These are phyloP conservation scores for Scomberomorus guttatus DNA, from an alignment of 2,797 vertebrate genomes.

Conservation along the genomic window DNA sequence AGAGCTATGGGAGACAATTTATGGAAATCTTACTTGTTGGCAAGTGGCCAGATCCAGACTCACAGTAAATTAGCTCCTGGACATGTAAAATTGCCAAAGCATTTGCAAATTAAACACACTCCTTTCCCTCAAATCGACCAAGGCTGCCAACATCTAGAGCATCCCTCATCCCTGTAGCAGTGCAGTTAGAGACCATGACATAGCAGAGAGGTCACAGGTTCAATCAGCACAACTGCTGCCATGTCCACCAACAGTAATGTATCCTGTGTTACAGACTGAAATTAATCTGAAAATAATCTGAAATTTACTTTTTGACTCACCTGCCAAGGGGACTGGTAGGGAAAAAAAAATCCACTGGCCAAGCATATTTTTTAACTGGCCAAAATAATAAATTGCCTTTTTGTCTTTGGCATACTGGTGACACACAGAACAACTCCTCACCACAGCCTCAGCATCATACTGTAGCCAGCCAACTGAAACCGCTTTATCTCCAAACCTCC, in stretches of 20 bases:
- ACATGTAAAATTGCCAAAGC: neutral
- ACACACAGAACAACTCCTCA: no score
- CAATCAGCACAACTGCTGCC: neutral
- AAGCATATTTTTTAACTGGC: no score
- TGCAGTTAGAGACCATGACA: neutral
- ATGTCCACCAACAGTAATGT: conserved; percentile 26
- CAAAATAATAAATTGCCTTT: no score
- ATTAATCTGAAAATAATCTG: no score
- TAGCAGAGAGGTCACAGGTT: conserved; percentile 33
- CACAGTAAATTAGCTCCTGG: neutral
- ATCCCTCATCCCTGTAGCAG: neutral
- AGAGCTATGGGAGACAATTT: neutral
- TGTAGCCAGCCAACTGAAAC: no score
- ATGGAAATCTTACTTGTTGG: neutral
- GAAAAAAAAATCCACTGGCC: no score
- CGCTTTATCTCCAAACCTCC: no score
- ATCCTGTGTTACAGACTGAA: conserved; percentile 26
- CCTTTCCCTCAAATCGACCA: neutral
- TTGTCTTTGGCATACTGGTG: no score
- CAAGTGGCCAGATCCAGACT: neutral
- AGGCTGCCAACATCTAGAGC: neutral
- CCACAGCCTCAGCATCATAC: no score
- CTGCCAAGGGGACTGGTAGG: no score
- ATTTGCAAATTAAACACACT: conserved; percentile 6
- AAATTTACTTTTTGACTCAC: no score